Percentiles rank a stretch among this genome's conserved stretches.
Evolutionary conservation across 2,888 invertebrate genomes (phyloP).

Genomic region (Eretmocerus hayati): DNA sequence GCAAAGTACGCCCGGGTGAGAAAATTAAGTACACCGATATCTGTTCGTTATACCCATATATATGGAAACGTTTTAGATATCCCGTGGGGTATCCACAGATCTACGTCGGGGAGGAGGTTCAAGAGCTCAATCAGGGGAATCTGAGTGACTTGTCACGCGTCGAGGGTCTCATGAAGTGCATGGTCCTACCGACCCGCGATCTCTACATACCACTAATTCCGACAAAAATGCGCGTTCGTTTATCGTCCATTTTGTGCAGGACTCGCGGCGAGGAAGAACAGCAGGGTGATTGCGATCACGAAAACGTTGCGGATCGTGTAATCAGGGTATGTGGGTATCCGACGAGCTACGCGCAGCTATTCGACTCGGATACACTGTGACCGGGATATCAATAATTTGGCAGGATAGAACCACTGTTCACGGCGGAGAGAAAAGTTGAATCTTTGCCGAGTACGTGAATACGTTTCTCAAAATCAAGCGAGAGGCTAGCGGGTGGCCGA

Average conservation of each 20-base stretch:
- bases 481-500: conserved; percentile 20
- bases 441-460: neutral
- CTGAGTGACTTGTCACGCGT: no score
- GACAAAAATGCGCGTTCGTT: conserved; percentile 26
- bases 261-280: conserved; percentile 31
- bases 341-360: conserved; percentile 37
- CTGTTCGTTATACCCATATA: conserved; percentile 22
- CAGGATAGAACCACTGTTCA: neutral
- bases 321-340: conserved; percentile 35
- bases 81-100: conserved; percentile 31
- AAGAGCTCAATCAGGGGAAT: conserved; percentile 6
- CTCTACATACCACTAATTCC: conserved; percentile 35
- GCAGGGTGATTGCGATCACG: conserved; percentile 32
- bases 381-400: neutral
- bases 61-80: conserved; percentile 28
- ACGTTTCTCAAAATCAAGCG: conserved; percentile 10
- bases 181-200: conserved; percentile 26
- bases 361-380: conserved; percentile 7
- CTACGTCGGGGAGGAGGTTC: conserved; percentile 22
- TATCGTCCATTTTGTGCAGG: conserved; percentile 38
- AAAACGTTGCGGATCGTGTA: neutral
- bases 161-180: conserved; percentile 29
- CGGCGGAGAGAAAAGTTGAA: neutral
- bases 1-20: neutral
- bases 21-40: conserved; percentile 9